Conservation (phyloP, 2,113 vertebrate species). For the Mohoua ochrocephala region DNA sequence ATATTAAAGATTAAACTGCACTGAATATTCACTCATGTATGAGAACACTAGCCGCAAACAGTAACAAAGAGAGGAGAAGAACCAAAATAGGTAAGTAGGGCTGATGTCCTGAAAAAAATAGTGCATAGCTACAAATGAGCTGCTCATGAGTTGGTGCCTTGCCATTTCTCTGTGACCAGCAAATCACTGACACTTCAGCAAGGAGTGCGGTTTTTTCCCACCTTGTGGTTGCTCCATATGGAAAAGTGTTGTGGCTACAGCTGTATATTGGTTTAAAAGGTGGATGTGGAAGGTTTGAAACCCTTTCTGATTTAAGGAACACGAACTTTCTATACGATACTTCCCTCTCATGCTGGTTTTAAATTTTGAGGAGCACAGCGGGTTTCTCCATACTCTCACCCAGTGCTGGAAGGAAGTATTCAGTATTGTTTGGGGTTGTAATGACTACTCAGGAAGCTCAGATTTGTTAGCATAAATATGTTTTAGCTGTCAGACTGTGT, state of each 20-base stretch:
- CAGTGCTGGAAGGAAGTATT: background rate
- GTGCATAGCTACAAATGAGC: background rate
- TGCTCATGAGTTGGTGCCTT: background rate
- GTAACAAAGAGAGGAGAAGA: background rate
- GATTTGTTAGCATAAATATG: background rate
- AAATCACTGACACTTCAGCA: background rate
- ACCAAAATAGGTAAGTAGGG: background rate
- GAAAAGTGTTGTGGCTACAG: background rate
- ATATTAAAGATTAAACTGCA: background rate
- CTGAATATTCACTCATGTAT: background rate
- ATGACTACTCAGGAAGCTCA: background rate
- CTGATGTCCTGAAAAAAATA: background rate
- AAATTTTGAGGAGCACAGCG: background rate
- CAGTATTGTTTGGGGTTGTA: background rate
- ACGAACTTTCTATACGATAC: background rate
- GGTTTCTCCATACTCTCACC: background rate
- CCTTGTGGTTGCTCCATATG: background rate
- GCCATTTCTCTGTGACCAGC: background rate
- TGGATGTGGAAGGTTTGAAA: background rate
- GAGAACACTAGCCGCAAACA: background rate
- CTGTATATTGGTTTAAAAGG: background rate
- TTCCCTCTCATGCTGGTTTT: background rate
- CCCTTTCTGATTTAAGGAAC: background rate
- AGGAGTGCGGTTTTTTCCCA: background rate
- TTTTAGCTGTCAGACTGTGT: background rate